Evolutionary conservation across 1,140 invertebrate genomes (phyloP), one percentile per base, ranked within the genome.

Genomic region (Nephotettix cincticeps): DNA sequence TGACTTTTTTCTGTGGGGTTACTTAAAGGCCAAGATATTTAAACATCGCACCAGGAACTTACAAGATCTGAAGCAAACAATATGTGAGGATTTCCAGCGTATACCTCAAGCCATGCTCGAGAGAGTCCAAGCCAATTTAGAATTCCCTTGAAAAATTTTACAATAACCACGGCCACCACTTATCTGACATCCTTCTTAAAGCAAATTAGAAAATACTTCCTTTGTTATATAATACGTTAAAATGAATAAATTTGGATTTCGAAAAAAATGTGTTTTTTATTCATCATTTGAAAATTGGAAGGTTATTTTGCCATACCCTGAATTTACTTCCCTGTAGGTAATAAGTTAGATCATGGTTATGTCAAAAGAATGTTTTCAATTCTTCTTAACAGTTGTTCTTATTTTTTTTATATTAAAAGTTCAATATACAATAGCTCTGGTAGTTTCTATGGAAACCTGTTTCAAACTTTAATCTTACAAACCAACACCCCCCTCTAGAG

Each of bases 1-100:
- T 17, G 73, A 77, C 64, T 76, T 75, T 67, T 76, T 74, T 43
- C 54, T 77, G 19, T 73, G 71, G 19, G 74, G 71, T 0, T 77
- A 75, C 66, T 14, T 78, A 21, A 74, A 78, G 54, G 54, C 70
- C 13, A 14, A 66, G 21, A 71, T 77, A 17, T 78, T 75, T 47
- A 61, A 69, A 58, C 29, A 66, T 43, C 56, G 61, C 28, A 70
- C 72, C 19, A 68, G 28, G 65, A 69, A 63, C 27, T 21, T 71
- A 23, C n/a, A 25, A 28, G 72, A 71, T 29, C 47, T 68, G 43
- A 65, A 70, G 28, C 43, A 68, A 23, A 25, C 43, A 68, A 73
- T 73, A 67, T 28, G 23, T 25, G 6, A 56, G 66, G 64, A 32
- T 43, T 43, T 71, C 23, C 56, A 14, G 28, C 36, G 29, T 9